Conservation (phyloP, 2,888 invertebrate genomes). For the Clusia tigrina region DNA sequence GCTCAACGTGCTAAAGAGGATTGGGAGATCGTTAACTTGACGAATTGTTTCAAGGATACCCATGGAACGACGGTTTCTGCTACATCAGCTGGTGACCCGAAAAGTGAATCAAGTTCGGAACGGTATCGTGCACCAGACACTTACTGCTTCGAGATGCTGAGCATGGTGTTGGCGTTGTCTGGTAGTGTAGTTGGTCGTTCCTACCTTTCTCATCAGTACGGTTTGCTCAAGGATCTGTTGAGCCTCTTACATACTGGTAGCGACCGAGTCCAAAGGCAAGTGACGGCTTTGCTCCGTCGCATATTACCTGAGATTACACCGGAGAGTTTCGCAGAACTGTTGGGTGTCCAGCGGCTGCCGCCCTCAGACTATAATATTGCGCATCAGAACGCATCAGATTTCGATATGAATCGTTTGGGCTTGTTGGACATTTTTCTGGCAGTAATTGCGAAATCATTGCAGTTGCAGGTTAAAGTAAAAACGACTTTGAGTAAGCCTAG, state of each 20-base stretch:
- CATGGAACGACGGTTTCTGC: slow-evolving; percentile 43
- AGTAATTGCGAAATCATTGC: slow-evolving; percentile 89
- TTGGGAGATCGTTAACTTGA: slow-evolving; percentile 76
- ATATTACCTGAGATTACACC: slow-evolving; percentile 92
- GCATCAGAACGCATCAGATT: slow-evolving; percentile 64
- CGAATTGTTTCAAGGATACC: slow-evolving; percentile 50
- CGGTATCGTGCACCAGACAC: slow-evolving; percentile 71
- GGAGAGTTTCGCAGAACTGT: slow-evolving; percentile 78
- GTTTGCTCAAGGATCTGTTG: slow-evolving; percentile 83
- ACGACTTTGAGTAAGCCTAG: slow-evolving; percentile 55
- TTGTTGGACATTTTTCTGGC: slow-evolving; percentile 89
- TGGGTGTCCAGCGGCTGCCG: slow-evolving; percentile 76
- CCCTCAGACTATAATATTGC: slow-evolving; percentile 81
- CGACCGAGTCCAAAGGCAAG: slow-evolving; percentile 93
- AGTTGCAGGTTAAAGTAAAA: slow-evolving; percentile 83
- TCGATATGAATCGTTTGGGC: slow-evolving; percentile 71
- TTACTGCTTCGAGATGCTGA: slow-evolving; percentile 98
- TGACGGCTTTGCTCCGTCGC: slow-evolving; percentile 81
- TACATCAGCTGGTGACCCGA: slow-evolving; percentile 41
- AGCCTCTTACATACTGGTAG: slow-evolving; percentile 92
- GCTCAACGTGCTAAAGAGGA: slow-evolving; percentile 86
- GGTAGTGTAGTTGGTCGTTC: slow-evolving; percentile 90
- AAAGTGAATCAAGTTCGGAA: slow-evolving; percentile 54
- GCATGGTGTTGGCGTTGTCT: slow-evolving; percentile 90
- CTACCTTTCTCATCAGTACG: slow-evolving; percentile 89